Evolutionary conservation across 2,797 vertebrate species (phyloP).

Genomic region (Petrocephalus sullivani): DNA sequence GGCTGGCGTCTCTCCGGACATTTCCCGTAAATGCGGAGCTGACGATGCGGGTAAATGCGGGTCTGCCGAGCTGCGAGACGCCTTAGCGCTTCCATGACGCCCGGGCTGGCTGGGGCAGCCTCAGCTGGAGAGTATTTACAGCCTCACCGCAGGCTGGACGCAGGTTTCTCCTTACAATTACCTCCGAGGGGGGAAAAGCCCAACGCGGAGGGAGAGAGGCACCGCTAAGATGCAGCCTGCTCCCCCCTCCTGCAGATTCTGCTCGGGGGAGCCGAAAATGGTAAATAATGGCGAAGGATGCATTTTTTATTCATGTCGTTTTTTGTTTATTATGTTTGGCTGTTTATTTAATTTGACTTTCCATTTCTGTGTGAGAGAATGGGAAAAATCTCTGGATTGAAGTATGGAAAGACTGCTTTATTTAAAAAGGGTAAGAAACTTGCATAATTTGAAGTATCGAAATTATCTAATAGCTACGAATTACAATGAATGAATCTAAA

Average conservation of each 20-base stretch:
- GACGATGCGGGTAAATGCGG: neutral
- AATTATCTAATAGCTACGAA: neutral
- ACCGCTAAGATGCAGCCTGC: neutral
- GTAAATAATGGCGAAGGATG: neutral
- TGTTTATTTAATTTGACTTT: neutral
- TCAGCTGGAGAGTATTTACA: neutral
- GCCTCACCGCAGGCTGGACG: neutral
- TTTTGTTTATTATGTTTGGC: slow-evolving; percentile 5
- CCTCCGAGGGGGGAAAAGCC: slow-evolving; percentile 1
- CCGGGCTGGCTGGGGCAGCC: neutral
- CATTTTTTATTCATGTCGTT: neutral
- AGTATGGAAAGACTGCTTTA: neutral
- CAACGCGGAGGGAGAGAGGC: slow-evolving; percentile 1
- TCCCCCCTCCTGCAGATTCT: neutral
- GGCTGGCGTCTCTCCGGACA: neutral
- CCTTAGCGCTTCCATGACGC: neutral
- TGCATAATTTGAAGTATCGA: neutral
- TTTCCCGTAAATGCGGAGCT: neutral
- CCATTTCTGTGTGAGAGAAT: neutral
- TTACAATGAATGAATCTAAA: neutral
- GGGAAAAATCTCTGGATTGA: slow-evolving; percentile 1
- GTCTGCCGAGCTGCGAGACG: neutral
- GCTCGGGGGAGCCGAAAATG: neutral
- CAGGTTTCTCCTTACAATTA: neutral
- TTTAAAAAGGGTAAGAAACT: neutral